A percentile compares a stretch with the other conserved stretches of the same genome.
Evolutionary conservation across 1,140 invertebrate species (phyloP).

Genomic region (Zaprionus nigranus): DNA sequence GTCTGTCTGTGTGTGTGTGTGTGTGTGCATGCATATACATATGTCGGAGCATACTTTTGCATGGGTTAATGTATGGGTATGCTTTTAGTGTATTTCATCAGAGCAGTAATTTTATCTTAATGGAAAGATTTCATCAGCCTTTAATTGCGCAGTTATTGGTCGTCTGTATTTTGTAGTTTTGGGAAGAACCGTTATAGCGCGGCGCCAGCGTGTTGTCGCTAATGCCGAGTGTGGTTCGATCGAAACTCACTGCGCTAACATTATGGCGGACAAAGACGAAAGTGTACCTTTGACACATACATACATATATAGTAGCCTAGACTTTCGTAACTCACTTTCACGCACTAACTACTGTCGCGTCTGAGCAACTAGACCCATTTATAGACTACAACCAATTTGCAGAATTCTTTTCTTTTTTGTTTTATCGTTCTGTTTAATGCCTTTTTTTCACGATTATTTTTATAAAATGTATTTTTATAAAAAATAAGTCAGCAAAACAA

Average conservation of each 20-base stretch:
- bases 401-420: no score
- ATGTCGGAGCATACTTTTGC: background rate
- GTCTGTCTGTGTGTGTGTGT: no score
- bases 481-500: no score
- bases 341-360: no score
- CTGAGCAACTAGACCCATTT: no score
- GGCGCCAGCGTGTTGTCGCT: background rate
- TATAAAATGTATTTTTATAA: no score
- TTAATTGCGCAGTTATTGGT: background rate
- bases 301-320: no score
- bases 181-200: constrained; percentile 1
- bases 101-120: background rate
- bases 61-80: background rate
- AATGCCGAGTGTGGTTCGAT: background rate
- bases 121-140: constrained; percentile 3
- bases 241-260: background rate
- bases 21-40: no score
- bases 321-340: no score
- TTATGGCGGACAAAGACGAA: background rate
- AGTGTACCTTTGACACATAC: background rate
- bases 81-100: background rate
- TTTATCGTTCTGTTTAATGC: no score
- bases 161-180: constrained; percentile 1
- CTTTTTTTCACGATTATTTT: no score
- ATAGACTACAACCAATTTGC: no score